Percentiles rank a stretch among this genome's conserved stretches.
phyloP scores from a whole-genome alignment of 2,113 vertebrate species.

The Thunnus thynnus region DNA sequence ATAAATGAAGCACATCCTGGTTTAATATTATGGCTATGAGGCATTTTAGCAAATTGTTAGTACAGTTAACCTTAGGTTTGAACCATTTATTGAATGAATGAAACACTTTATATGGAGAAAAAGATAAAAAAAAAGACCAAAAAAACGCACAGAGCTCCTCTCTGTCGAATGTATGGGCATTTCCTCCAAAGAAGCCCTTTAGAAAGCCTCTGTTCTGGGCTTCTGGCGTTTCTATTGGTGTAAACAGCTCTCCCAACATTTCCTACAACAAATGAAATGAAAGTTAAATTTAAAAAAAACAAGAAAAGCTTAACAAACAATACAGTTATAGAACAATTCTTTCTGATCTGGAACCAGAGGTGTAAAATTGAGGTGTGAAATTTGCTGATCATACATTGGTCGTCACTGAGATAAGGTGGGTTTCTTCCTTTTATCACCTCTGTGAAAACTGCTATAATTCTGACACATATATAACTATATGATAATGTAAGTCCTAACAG shows the following conservation, averaged over 20 bases:
- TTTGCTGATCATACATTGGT: neutral
- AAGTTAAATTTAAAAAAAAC: neutral
- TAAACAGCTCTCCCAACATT: constrained; percentile 98
- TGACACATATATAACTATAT: neutral
- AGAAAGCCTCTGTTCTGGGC: constrained; percentile 97
- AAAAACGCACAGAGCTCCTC: constrained; percentile 95
- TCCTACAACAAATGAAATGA: constrained; percentile 84
- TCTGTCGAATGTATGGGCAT: constrained; percentile 94
- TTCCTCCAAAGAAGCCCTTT: constrained; percentile 97
- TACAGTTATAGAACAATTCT: neutral
- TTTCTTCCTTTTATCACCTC: neutral
- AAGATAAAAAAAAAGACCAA: neutral
- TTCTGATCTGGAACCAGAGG: neutral
- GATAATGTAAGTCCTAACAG: neutral
- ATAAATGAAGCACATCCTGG: neutral
- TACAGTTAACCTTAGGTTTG: neutral
- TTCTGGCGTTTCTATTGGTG: constrained; percentile 96
- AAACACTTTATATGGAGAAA: neutral
- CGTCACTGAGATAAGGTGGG: neutral
- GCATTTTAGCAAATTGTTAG: neutral
- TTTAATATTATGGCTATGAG: neutral
- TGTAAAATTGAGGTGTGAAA: neutral
- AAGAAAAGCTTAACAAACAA: neutral
- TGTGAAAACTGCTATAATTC: neutral
- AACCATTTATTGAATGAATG: neutral